A percentile compares a stretch with the other conserved stretches of the same genome.
phyloP scores from a whole-genome alignment of 2,113 vertebrate species.

The Sturnira hondurensis region DNA sequence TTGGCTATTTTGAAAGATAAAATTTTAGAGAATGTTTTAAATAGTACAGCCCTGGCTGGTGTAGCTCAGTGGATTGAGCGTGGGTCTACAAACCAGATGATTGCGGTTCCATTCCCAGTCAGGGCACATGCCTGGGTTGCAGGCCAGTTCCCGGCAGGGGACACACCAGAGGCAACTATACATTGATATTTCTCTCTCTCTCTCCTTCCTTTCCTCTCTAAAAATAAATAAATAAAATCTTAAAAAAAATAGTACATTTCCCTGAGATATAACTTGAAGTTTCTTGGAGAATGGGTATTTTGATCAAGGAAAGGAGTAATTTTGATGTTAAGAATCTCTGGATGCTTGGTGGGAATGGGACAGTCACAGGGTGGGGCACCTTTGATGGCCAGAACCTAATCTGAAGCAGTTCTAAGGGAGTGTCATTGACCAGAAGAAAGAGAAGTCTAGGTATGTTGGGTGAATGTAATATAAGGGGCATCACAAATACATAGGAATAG shows the following conservation, averaged over 20 bases:
- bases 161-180: too few species aligned
- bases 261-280: constrained; percentile 19
- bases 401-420: background rate
- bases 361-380: background rate
- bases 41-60: too few species aligned
- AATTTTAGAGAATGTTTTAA: constrained; percentile 20
- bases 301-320: constrained; percentile 5
- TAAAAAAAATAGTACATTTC: too few species aligned
- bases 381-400: background rate
- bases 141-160: too few species aligned
- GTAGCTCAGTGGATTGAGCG: too few species aligned
- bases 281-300: constrained; percentile 13
- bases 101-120: too few species aligned
- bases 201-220: too few species aligned
- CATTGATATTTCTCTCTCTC: too few species aligned
- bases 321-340: background rate
- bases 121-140: too few species aligned
- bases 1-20: constrained; percentile 39
- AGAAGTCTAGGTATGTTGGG: background rate
- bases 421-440: background rate
- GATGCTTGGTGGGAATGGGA: background rate
- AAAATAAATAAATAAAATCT: too few species aligned
- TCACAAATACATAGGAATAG: background rate
- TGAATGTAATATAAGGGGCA: background rate
- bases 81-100: too few species aligned